Percentiles rank a stretch among this genome's conserved stretches.
phyloP scores from a whole-genome alignment of 2,888 invertebrate genomes.

The Netelia virgata region DNA sequence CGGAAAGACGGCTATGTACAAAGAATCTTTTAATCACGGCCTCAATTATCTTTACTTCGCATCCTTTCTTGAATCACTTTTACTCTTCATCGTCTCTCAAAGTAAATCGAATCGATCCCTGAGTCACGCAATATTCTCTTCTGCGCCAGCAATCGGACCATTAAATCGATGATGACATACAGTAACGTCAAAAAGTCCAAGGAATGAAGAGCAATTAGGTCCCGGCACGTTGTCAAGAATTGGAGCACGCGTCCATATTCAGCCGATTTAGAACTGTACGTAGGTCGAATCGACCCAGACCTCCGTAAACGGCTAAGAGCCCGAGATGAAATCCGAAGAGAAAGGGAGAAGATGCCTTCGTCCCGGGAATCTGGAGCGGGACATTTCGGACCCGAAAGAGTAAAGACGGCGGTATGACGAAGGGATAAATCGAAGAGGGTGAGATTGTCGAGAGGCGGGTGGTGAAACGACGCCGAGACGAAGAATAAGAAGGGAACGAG shows the following conservation, averaged over 20 bases:
- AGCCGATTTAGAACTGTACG: neutral
- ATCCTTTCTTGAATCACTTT: neutral
- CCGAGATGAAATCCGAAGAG: neutral
- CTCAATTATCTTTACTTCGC: neutral
- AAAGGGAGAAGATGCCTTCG: neutral
- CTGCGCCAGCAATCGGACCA: neutral
- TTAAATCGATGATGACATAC: neutral
- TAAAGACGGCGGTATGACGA: constrained; percentile 12
- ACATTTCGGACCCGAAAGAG: constrained; percentile 51
- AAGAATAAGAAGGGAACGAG: constrained; percentile 31
- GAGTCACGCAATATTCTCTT: neutral
- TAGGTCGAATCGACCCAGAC: too few species aligned
- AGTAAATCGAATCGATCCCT: neutral
- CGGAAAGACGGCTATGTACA: neutral
- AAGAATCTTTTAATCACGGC: neutral
- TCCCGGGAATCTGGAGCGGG: constrained; percentile 55
- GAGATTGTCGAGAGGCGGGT: constrained; percentile 8
- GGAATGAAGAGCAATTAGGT: neutral
- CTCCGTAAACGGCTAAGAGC: too few species aligned
- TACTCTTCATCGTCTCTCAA: neutral
- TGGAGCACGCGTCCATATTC: neutral
- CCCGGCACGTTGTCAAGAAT: neutral
- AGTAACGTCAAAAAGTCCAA: neutral
- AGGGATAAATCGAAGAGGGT: constrained; percentile 23
- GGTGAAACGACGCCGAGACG: constrained; percentile 9